Evolutionary conservation across 2,113 vertebrate genomes (phyloP), one percentile per base, ranked within the genome.

Genomic region (Paramormyrops kingsleyae): DNA sequence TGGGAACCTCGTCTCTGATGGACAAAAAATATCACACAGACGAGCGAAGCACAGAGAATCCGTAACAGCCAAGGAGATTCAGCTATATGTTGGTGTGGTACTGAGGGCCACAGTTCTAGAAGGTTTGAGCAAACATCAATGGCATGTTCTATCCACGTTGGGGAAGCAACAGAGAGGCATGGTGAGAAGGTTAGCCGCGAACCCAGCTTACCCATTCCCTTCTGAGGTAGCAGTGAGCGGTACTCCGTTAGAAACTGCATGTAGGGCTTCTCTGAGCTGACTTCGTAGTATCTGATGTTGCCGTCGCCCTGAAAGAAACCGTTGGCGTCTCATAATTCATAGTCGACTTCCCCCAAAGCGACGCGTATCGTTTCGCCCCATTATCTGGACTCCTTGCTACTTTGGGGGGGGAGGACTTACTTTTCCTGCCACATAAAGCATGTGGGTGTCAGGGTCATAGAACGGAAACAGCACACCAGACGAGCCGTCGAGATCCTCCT

Each of bases 351-450:
- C 21, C 39, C 39, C 21, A 47, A 46, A 47, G 39, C 5, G 24
- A 19, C 70, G 15, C 1, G 5, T 77, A 31, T 66, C 15, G 1
- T 83, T 46, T 87, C 5, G 27, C 19, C 10, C 21, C 21, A 3
- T 47, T n/a, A 47, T n/a, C 42, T 0, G 21, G 3, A 46, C 17
- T 44, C 39, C 35, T 84, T 47, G 44, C 15, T 13, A 5, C 31
- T 17, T 39, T 0, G 1, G 17, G 12, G 52, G 21, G 15, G 35
- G 35, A 13, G 62, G 5, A 35, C 70, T 77, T 93, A 98, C 98
- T 97, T 98, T 99, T 88, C 98, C 97, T 42, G 97, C 97, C 47
- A 99, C 87, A 0, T 98, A 99, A 85, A 99, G 95, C 97, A 99
- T 97, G 92, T 92, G 94, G 9, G 97, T 98, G 93, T 99, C 98